Base-by-base conservation (phyloP, 2,888 invertebrate genomes). In the Cheiracanthium punctorium region DNA sequence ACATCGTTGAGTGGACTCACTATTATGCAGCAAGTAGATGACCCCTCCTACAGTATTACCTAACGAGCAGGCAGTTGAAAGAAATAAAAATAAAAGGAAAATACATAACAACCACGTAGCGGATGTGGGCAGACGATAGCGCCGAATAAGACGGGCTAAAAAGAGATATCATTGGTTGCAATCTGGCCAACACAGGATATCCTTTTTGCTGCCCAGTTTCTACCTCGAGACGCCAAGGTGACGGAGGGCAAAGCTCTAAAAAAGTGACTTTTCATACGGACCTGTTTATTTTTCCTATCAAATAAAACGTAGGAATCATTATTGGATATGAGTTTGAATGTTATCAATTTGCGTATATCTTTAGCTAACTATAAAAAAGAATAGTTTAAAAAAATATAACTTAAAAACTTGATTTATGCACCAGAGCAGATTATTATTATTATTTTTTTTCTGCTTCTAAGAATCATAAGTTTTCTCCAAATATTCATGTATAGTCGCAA, bases 111-210 rank as follows among this genome's bases (percentile, higher is more conserved):
- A 58, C 58, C 58, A 58, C 58, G 58, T 58, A 58, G 58, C 58
- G 58, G 58, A 58, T 58, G 58, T 24, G 58, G 58, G 24, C 58
- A 58, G 58, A 58, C 58, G 58, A 58, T 58, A 58, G 58, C 58
- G 58, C 58, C 5, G 58, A 58, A 17, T 24, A 58, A 58, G 58
- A 58, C 58, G 24, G 58, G 24, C 58, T 24, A 58, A 58, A 58
- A 24, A 30, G 17, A 67, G 43, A 32, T 81, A 74, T 81, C 73
- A 73, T 28, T 41, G 43, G 28, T 32, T 43, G 69, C 65, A 74
- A 81, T 81, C 80, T 81, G 80, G 24, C 48, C 64, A 28, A 81
- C 73, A 74, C 80, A 81, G 80, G 80, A 81, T 81, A 81, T 81
- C 80, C 80, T 81, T 12, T 74, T 81, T 81, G 80, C 73, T 67